Conservation (phyloP, 2,113 vertebrate species). For the Gorilla gorilla region DNA sequence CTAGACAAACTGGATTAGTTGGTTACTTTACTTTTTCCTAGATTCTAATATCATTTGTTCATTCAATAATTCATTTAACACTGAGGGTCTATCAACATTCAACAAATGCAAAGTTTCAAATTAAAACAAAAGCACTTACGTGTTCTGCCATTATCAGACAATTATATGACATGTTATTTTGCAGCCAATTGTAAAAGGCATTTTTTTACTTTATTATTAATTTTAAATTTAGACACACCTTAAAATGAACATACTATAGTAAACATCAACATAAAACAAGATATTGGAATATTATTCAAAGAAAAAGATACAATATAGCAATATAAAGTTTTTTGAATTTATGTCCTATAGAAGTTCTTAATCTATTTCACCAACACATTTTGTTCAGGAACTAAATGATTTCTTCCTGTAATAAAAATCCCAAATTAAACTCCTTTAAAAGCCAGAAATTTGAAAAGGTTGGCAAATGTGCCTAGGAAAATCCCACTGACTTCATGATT, state of each 20-base stretch:
- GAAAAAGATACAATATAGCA: background rate
- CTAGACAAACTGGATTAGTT: background rate
- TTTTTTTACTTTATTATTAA: constrained; percentile 17
- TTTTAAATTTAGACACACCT: background rate
- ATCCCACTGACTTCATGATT: constrained; percentile 71
- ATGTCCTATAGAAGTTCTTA: background rate
- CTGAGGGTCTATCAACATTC: background rate
- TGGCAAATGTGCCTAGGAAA: constrained; percentile 72
- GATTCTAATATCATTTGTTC: background rate
- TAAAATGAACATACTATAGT: background rate
- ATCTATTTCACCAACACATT: constrained; percentile 59
- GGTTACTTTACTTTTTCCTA: background rate
- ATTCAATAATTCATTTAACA: background rate
- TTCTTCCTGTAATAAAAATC: constrained; percentile 71
- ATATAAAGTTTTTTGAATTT: constrained; percentile 43
- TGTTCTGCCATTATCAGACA: background rate
- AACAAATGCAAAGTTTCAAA: constrained; percentile 16
- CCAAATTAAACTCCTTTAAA: constrained; percentile 64
- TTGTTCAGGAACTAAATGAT: constrained; percentile 68
- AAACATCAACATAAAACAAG: constrained; percentile 10
- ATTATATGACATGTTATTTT: background rate
- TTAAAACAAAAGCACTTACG: background rate
- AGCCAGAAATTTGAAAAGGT: constrained; percentile 62
- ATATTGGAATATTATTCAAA: background rate
- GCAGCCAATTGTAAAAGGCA: background rate